These are phyloP conservation scores for Pollimyrus isidori DNA, from an alignment of 2,113 vertebrate species.

Conservation along the genomic window DNA sequence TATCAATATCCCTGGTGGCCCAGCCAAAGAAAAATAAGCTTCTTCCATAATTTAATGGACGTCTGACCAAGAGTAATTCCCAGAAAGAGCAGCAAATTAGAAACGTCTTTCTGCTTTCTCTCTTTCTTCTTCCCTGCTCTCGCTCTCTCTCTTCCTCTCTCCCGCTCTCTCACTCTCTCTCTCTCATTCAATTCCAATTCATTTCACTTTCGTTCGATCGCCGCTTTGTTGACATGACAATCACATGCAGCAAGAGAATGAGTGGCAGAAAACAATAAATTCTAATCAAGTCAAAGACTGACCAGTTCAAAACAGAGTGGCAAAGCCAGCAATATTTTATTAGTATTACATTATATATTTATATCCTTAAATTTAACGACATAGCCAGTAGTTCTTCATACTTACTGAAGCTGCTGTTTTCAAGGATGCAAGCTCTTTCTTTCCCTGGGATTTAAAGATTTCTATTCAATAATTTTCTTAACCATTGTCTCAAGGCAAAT, in stretches of 20 bases:
- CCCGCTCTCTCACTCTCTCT: not conserved
- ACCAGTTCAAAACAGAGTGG: not conserved
- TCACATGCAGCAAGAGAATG: not conserved
- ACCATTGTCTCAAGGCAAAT: not conserved
- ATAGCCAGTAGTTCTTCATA: not conserved
- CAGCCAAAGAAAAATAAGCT: constrained; percentile 16
- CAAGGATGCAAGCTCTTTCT: not conserved
- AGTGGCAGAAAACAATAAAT: not conserved
- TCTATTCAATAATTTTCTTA: not conserved
- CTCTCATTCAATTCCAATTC: not conserved
- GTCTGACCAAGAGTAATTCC: constrained; percentile 21
- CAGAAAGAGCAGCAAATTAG: constrained; percentile 21
- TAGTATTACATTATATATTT: not conserved
- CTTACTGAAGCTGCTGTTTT: not conserved
- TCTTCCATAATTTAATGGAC: constrained; percentile 14
- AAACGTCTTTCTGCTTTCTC: not conserved
- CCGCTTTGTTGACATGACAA: not conserved
- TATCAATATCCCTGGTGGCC: constrained; percentile 31
- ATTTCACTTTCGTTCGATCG: not conserved
- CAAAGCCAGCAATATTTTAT: constrained; percentile 30
- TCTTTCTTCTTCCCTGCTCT: not conserved
- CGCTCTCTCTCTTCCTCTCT: not conserved
- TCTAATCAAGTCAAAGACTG: not conserved
- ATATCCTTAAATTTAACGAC: not conserved
- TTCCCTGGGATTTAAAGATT: not conserved